Evolutionary conservation across 1,140 invertebrate species (phyloP).

Genomic region (Laodelphax striatellus): DNA sequence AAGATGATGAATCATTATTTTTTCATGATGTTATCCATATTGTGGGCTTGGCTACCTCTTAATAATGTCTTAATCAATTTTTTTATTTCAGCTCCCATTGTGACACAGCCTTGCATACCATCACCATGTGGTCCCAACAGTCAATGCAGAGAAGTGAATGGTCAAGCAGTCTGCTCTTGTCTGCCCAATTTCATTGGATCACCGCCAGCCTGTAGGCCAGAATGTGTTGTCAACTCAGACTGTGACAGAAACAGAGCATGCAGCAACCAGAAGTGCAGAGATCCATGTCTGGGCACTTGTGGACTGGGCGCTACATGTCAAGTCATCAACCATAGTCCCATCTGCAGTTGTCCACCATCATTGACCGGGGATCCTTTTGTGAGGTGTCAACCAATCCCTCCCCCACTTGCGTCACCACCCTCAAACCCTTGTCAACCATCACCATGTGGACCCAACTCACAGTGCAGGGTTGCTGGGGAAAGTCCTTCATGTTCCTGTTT

Average conservation of each 20-base stretch:
- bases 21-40: too few relatives aligned
- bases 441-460: conserved; percentile 55
- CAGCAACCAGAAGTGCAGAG: conserved; percentile 39
- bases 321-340: conserved; percentile 50
- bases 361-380: conserved; percentile 62
- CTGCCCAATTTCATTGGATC: conserved; percentile 32
- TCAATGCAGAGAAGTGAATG: conserved; percentile 41
- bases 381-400: conserved; percentile 51
- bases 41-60: too few relatives aligned
- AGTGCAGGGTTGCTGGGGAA: conserved; percentile 44
- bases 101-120: conserved; percentile 31
- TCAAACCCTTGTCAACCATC: conserved; percentile 32
- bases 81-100: conserved; percentile 6
- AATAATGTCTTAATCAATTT: not conserved
- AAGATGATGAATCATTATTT: too few relatives aligned
- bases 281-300: conserved; percentile 43
- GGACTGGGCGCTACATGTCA: conserved; percentile 47
- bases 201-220: conserved; percentile 38
- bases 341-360: conserved; percentile 49
- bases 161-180: conserved; percentile 44
- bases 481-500: conserved; percentile 51
- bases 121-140: conserved; percentile 48
- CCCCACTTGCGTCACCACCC: conserved; percentile 13
- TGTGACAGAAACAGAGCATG: conserved; percentile 39
- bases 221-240: conserved; percentile 40